Base-by-base conservation (phyloP, 2,113 vertebrate genomes). In the Corydoras maculifer region DNA sequence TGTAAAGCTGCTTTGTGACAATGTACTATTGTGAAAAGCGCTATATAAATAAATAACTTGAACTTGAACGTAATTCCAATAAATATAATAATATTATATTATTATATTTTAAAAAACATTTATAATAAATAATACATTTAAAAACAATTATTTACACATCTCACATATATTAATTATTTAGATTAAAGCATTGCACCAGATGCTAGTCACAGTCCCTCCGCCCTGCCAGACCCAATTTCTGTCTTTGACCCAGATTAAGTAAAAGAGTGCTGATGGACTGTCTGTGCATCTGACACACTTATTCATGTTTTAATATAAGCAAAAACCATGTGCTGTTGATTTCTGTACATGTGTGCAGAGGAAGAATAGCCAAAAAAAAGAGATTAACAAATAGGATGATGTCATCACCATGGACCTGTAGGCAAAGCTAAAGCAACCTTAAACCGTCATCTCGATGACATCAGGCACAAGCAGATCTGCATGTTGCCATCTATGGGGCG, bases 181-280 rank as follows among this genome's bases (percentile, higher is more conserved):
- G 80, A 87, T 86, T 84, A 88, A 78, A 78, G 76, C 81, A 35
- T 58, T 13, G 8, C 72, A 82, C 83, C 86, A 88, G 83, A 86
- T 88, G 83, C 87, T 86, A 75, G 12, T 73, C 82, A 84, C 85
- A 86, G 85, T 84, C 84, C 84, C 81, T 73, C 72, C 25, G 76
- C 82, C 76, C 79, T 50, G 66, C 72, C 78, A 82, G 79, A 84
- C 82, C 85, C 88, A 87, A 87, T 86, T 86, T 87, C 82, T 81
- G 82, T 86, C 82, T 88, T 82, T 88, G 87, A 88, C 87, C 87
- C 89, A 90, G 85, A 90, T 88, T 86, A 87, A 80, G 82, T 79
- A 78, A 74, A 66, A 79, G 66, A 64, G 55, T 9, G 29, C 70
- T 78, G 67, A 54, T 55, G 70, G 61, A 69, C 74, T 70, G 49